Evolutionary conservation across 2,888 invertebrate genomes (phyloP), one percentile per base, ranked within the genome.

Genomic region (Ennomos erosarius): DNA sequence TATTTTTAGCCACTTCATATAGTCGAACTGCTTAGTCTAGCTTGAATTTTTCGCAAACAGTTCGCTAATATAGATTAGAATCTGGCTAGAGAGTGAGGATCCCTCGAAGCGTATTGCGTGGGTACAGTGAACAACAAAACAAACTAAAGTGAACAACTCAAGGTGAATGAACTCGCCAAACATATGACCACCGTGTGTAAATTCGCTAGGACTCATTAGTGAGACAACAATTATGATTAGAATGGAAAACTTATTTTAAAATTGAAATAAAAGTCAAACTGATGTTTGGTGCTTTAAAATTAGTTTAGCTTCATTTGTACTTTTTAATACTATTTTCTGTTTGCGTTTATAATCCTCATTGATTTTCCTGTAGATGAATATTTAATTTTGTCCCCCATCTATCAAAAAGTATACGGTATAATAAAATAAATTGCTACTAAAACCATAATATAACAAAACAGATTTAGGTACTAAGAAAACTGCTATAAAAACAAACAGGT

Each of bases 121-220:
- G 56, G 55, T 47, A 55, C 46, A 43, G 69, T 67, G 67, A 64
- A 75, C 73, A 85, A 87, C 81, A 70, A 81, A 87, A 85, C 75
- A 72, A 90, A 88, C 84, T 84, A 87, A 87, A 84, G 86, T 88
- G 88, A 89, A 85, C 76, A 90, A 71, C 81, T 78, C 75, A 87
- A 88, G 71, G 85, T 89, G 88, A 82, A 89, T 87, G 87, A 88
- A 83, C 77, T 85, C 79, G 73, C 82, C 85, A 90, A 91, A 91
- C 90, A 92, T 92, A 91, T 91, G 92, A 92, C 92, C 89, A 92
- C 92, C 92, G 90, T 90, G 90, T 90, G 85, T 92, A 82, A 82
- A 89, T 91, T 92, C 91, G 92, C 92, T 88, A 87, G 88, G 89
- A 88, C 89, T 88, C 87, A 78, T 82, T 79, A 65, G 76, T 81